Conservation (phyloP, 2,797 vertebrate genomes). For the Selene dorsalis region DNA sequence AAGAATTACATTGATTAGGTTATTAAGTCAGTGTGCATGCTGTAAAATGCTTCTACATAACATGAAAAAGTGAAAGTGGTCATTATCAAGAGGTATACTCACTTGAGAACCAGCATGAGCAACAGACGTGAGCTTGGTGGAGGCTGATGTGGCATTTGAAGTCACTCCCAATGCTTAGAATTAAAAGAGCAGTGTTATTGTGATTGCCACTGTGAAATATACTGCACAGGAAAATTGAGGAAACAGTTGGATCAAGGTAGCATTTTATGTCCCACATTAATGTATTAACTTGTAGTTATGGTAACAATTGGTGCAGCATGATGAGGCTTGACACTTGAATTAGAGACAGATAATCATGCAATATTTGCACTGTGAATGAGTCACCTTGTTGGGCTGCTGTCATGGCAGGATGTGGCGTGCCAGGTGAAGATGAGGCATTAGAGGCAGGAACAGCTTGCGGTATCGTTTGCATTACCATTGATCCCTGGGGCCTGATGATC, state of each 20-base stretch:
- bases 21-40: neutral
- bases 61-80: neutral
- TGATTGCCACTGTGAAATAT: neutral
- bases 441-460: constrained; percentile 88
- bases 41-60: neutral
- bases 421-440: constrained; percentile 85
- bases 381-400: constrained; percentile 88
- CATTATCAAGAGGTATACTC: constrained; percentile 29
- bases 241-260: neutral
- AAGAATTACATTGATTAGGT: too few species aligned
- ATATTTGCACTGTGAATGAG: neutral
- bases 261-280: neutral
- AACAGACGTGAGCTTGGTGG: constrained; percentile 66
- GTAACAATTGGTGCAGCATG: neutral
- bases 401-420: constrained; percentile 79
- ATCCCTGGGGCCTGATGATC: constrained; percentile 90
- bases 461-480: constrained; percentile 93
- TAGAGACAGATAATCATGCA: neutral
- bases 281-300: neutral
- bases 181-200: constrained; percentile 24
- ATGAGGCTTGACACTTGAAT: neutral
- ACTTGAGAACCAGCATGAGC: constrained; percentile 73
- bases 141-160: constrained; percentile 70
- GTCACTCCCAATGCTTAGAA: constrained; percentile 60
- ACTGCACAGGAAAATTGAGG: neutral